Evolutionary conservation across 2,888 invertebrate genomes (phyloP).

Genomic region (Tetragonula carbonaria): DNA sequence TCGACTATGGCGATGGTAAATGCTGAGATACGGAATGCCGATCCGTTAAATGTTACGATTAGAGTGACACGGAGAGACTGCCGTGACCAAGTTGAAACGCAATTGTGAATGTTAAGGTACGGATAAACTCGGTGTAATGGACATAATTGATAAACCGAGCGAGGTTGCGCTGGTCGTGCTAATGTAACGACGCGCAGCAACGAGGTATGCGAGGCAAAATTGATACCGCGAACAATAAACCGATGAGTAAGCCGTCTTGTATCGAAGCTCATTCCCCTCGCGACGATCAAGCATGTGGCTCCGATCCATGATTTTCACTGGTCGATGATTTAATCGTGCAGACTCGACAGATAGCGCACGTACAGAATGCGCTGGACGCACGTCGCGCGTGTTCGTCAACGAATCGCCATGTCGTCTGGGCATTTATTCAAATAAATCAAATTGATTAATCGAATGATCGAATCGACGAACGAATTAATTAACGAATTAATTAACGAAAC

Average conservation of each 20-base stretch:
- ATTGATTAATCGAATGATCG: no score
- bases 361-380: slow-evolving; percentile 36
- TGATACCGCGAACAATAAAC: slow-evolving; percentile 31
- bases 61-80: neutral
- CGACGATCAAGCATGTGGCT: neutral
- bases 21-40: neutral
- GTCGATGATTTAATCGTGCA: slow-evolving; percentile 47
- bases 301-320: slow-evolving; percentile 35
- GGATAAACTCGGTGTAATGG: slow-evolving; percentile 1
- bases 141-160: slow-evolving; percentile 14
- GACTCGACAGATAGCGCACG: slow-evolving; percentile 40
- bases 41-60: neutral
- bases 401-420: slow-evolving; percentile 50
- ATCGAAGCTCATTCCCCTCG: neutral
- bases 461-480: no score
- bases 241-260: slow-evolving; percentile 6
- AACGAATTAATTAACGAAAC: no score
- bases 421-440: neutral
- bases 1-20: neutral
- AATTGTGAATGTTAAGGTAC: neutral
- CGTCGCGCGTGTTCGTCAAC: slow-evolving; percentile 23
- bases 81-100: neutral
- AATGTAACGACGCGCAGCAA: slow-evolving; percentile 1
- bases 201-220: slow-evolving; percentile 25
- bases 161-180: neutral